A percentile compares a stretch with the other conserved stretches of the same genome.
Evolutionary conservation across 2,888 invertebrate species (phyloP).

Genomic region (Hetaerina titia): DNA sequence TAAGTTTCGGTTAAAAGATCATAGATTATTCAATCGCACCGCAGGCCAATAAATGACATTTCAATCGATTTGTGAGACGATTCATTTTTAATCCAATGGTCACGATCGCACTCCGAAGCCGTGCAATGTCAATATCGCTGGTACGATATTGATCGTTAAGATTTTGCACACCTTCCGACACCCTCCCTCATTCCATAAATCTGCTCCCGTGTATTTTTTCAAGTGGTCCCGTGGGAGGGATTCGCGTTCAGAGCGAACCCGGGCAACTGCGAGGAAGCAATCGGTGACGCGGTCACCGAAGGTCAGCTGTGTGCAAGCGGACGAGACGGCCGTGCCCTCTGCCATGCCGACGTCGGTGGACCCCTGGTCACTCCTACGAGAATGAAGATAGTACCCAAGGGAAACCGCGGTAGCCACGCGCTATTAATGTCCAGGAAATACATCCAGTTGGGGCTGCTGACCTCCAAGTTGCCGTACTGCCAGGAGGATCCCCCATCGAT

Average conservation of each 20-base stretch:
- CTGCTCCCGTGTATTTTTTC: not conserved
- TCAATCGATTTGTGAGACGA: too few species aligned
- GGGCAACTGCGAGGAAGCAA: not conserved
- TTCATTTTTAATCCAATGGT: too few species aligned
- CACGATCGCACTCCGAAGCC: too few species aligned
- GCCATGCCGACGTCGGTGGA: constrained; percentile 22
- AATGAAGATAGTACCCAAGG: not conserved
- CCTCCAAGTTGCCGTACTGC: constrained; percentile 21
- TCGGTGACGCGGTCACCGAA: not conserved
- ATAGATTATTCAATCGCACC: too few species aligned
- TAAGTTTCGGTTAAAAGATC: too few species aligned
- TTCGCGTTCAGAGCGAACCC: not conserved
- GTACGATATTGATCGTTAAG: too few species aligned
- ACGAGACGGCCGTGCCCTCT: not conserved
- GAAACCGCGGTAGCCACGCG: not conserved
- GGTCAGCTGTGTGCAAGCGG: constrained; percentile 33
- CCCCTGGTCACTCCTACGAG: not conserved
- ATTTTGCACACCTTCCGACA: too few species aligned
- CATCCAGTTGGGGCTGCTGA: constrained; percentile 25
- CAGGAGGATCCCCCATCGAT: not conserved
- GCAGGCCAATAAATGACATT: too few species aligned
- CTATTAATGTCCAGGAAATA: not conserved
- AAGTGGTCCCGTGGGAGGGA: not conserved
- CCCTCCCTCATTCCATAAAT: too few species aligned
- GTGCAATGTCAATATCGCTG: too few species aligned